phyloP scores from a whole-genome alignment of 2,797 vertebrate genomes.

The Pipistrellus pygmaeus region DNA sequence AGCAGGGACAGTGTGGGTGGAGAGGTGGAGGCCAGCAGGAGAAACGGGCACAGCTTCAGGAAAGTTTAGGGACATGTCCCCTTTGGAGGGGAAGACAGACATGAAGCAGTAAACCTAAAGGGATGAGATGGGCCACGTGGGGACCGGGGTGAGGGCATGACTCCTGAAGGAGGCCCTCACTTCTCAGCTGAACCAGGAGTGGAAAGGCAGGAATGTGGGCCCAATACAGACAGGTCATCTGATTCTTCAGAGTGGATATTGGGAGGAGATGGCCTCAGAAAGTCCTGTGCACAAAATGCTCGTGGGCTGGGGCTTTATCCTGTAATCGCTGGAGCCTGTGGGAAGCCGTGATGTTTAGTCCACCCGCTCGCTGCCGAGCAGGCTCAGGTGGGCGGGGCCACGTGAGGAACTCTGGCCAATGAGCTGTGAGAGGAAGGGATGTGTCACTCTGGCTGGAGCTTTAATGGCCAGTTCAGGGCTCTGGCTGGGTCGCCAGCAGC shows the following conservation, averaged over 20 bases:
- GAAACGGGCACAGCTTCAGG: background rate
- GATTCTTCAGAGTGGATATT: background rate
- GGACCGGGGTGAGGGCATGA: too few relatives aligned
- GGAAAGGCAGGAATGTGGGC: background rate
- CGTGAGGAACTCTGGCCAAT: background rate
- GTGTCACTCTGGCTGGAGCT: too few relatives aligned
- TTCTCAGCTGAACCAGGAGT: background rate
- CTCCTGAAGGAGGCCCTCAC: background rate
- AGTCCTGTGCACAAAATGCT: background rate
- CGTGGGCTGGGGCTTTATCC: fast-evolving
- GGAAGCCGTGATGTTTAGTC: background rate
- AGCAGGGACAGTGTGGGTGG: background rate
- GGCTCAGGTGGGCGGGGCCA: background rate
- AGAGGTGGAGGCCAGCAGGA: too few relatives aligned
- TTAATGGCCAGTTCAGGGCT: background rate
- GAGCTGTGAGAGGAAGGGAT: background rate
- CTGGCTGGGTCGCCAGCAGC: too few relatives aligned
- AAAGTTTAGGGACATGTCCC: background rate
- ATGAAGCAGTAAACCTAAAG: background rate
- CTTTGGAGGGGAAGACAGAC: background rate
- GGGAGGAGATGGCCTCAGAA: background rate
- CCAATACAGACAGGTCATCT: background rate
- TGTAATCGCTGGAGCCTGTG: background rate
- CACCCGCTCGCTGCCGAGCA: background rate
- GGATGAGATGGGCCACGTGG: background rate